Percentiles rank a stretch among this genome's conserved stretches.
These are phyloP conservation scores for Okamejei kenojei DNA, from an alignment of 2,797 vertebrate species.

Conservation along the genomic window DNA sequence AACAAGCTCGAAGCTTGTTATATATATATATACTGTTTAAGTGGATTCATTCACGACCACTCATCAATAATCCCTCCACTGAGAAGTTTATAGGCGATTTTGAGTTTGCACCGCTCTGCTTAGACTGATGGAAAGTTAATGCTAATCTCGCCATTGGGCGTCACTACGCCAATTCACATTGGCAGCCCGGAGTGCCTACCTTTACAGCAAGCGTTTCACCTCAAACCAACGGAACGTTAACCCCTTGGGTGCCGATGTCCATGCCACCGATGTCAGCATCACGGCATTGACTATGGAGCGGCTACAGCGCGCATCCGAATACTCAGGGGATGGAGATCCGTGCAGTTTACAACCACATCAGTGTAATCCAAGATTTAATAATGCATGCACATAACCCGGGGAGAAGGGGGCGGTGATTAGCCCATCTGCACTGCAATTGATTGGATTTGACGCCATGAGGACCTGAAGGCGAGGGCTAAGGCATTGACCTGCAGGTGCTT, in stretches of 20 bases:
- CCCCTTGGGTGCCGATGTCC: background rate
- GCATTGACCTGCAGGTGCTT: background rate
- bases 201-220: background rate
- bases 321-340: too few species aligned
- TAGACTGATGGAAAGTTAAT: background rate
- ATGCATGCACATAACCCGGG: background rate
- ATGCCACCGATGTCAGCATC: background rate
- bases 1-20: too few species aligned
- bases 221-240: background rate
- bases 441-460: background rate
- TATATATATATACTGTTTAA: background rate
- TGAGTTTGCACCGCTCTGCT: background rate
- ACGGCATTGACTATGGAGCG: too few species aligned
- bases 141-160: background rate
- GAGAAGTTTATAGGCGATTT: background rate
- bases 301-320: background rate
- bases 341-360: too few species aligned
- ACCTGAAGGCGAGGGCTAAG: background rate
- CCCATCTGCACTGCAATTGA: background rate
- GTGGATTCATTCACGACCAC: background rate
- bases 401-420: background rate
- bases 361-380: background rate
- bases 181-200: background rate
- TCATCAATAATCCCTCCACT: background rate
- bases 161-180: background rate